phyloP scores from a whole-genome alignment of 2,113 vertebrate species.

The Neolamprologus fasciatus region DNA sequence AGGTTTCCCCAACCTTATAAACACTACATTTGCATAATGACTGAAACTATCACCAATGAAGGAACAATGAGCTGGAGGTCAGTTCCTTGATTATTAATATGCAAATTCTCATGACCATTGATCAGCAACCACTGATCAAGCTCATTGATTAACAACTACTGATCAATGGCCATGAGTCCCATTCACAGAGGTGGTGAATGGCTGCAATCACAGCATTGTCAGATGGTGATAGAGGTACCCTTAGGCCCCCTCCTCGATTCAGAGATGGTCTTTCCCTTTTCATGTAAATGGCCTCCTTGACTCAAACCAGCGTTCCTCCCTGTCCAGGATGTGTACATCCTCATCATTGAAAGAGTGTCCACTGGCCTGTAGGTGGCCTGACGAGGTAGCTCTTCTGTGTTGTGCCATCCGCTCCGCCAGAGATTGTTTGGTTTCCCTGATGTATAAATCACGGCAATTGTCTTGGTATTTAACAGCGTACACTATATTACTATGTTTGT shows the following conservation, averaged over 20 bases:
- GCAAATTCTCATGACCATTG: background rate
- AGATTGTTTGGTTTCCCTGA: accelerated
- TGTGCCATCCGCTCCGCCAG: accelerated
- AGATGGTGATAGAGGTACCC: too few species aligned
- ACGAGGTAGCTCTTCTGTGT: background rate
- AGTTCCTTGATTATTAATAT: background rate
- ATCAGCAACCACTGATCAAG: background rate
- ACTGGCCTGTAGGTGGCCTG: background rate
- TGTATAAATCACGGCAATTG: accelerated
- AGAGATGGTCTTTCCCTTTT: background rate
- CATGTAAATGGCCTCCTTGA: accelerated
- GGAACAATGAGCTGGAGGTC: background rate
- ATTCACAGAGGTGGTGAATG: background rate
- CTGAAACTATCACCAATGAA: background rate
- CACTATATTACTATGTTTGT: accelerated
- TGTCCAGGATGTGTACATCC: background rate
- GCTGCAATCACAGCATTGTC: too few species aligned
- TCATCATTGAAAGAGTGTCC: background rate
- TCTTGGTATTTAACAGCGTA: background rate
- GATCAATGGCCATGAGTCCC: background rate
- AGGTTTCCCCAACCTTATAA: background rate
- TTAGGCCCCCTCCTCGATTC: background rate
- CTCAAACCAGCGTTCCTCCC: background rate
- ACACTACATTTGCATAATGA: accelerated
- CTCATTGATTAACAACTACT: too few species aligned